phyloP scores from a whole-genome alignment of 2,888 invertebrate species.

The Spilarctia lutea region DNA sequence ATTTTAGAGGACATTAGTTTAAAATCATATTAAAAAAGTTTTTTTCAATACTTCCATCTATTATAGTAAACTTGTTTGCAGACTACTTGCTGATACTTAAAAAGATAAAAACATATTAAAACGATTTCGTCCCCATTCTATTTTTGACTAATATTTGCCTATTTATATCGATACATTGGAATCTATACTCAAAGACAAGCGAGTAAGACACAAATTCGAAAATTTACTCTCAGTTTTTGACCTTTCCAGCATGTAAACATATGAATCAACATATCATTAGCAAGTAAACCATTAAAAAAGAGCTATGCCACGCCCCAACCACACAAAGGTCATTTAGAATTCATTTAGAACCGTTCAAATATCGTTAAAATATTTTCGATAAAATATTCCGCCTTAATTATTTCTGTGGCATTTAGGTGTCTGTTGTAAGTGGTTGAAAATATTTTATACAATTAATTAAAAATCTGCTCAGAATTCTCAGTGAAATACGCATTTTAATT shows the following conservation, averaged over 20 bases:
- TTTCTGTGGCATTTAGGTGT: conserved; percentile 14
- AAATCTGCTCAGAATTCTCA: neutral
- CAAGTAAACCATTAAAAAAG: conserved; percentile 6
- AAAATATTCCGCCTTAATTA: conserved; percentile 31
- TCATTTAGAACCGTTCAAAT: conserved; percentile 37
- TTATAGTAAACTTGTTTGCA: neutral
- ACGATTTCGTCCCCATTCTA: neutral
- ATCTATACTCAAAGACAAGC: neutral
- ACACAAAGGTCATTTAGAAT: conserved; percentile 34
- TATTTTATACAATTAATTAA: conserved; percentile 7
- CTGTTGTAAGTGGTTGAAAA: neutral
- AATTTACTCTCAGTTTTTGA: neutral
- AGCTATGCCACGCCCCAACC: conserved; percentile 9
- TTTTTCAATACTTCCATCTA: neutral
- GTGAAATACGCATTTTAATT: conserved; percentile 8
- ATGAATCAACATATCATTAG: conserved; percentile 5
- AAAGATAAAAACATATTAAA: neutral
- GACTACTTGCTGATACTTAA: neutral
- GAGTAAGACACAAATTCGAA: neutral
- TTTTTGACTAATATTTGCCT: neutral
- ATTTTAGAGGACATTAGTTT: neutral
- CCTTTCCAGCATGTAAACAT: neutral
- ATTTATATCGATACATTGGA: neutral
- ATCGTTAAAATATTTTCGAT: conserved; percentile 51
- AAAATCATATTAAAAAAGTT: neutral